Conservation (phyloP, 2,113 vertebrate genomes). For the Typhlomys cinereus region DNA sequence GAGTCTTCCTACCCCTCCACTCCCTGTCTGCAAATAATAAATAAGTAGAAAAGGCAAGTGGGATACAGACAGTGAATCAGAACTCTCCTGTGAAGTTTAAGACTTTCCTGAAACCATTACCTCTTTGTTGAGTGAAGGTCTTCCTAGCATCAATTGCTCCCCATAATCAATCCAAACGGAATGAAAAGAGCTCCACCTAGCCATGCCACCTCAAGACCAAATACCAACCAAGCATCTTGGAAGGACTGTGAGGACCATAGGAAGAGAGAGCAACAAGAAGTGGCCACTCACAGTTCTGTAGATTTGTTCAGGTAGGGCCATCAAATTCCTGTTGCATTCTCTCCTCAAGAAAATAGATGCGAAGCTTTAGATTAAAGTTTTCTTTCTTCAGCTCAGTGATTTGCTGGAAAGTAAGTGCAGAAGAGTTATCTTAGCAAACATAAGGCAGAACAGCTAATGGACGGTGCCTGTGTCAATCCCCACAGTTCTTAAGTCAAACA, state of each 20-base stretch:
- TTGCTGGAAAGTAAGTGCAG: constrained; percentile 87
- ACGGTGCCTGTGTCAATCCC: not conserved
- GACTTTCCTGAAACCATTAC: constrained; percentile 54
- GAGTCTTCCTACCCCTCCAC: not conserved
- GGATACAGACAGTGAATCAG: constrained; percentile 1
- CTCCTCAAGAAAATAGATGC: constrained; percentile 98
- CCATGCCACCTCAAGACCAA: not conserved
- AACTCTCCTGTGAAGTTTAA: constrained; percentile 28
- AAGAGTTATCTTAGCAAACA: not conserved
- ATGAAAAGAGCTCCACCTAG: not conserved
- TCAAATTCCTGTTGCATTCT: constrained; percentile 95
- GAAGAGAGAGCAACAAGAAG: not conserved
- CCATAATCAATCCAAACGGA: constrained; percentile 48
- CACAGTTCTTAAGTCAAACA: not conserved
- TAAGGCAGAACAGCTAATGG: not conserved
- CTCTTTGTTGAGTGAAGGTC: constrained; percentile 11
- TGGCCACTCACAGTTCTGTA: constrained; percentile 90
- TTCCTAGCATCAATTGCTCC: not conserved
- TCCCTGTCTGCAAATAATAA: not conserved
- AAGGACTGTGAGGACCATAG: constrained; percentile 11
- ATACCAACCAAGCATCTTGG: not conserved
- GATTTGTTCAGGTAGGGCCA: constrained; percentile 93
- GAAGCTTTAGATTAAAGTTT: constrained; percentile 98
- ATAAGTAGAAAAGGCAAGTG: constrained; percentile 28
- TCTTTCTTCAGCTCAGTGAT: constrained; percentile 98